Base-by-base conservation (phyloP, 64 coral and sea anemone species). In the Stichodactyla mertensii region DNA sequence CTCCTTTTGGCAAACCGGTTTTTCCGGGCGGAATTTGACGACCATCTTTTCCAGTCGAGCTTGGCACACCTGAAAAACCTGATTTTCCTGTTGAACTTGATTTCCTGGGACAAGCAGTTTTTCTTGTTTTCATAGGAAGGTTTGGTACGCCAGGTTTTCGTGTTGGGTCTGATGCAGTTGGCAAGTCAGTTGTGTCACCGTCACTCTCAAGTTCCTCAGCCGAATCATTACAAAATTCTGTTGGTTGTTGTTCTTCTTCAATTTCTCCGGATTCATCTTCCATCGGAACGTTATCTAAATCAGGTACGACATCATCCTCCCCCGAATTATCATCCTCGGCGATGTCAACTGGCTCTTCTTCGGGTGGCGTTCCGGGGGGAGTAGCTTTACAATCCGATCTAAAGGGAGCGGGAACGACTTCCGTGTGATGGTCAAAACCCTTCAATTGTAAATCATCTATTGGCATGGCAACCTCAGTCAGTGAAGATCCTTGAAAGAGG, bases 321-420 rank as follows among this genome's bases (percentile, higher is more conserved):
- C 24, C 69, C 69, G 69, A 23, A 71, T 26, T 36, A 31, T 74
- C 69, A 74, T 74, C 26, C 69, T 74, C 69, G 4, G 24, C 1
- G 26, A 74, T 9, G 0, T 74, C 69, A 28, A 6, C 10, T 74
- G 69, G 22, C 10, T 74, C 69, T 74, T 74, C 69, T 23, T 74
- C 78, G 19, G 20, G 36, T 18, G 78, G 78, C 5, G 78, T 53
- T 81, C 78, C 78, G 16, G 78, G 78, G 16, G 78, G 78, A 53
- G 78, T 55, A 53, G 78, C 78, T 81, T 81, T 81, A 81, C 78
- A 81, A 20, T 81, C 78, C 18, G 78, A 81, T 81, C 78, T 52
- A 81, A 81, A 81, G 7, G 78, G 78, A 28, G 51, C 14, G 0
- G 78, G 78, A 9, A 81, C 51, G 51, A 81, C 78, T 81, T 81